Conservation (phyloP, 2,888 invertebrate species). For the Leistus spinibarbis region DNA sequence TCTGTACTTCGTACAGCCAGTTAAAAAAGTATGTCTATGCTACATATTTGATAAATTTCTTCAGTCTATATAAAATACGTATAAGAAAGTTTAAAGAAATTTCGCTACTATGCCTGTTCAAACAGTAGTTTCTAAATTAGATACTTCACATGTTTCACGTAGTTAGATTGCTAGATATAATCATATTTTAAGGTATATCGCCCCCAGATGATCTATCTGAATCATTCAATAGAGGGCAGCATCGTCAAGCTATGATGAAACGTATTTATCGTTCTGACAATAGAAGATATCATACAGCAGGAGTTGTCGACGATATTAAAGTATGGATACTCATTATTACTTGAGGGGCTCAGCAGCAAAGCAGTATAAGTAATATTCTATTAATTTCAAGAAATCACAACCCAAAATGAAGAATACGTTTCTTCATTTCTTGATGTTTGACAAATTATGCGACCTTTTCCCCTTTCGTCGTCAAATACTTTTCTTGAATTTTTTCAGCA, state of each 20-base stretch:
- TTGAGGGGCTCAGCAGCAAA: not conserved
- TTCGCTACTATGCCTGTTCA: not conserved
- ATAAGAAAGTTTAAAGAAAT: no score
- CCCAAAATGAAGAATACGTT: not conserved
- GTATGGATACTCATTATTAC: constrained; percentile 47
- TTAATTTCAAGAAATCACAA: not conserved
- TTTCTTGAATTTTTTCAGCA: not conserved
- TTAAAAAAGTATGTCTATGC: no score
- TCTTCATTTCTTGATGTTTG: not conserved
- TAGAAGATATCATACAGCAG: constrained; percentile 69
- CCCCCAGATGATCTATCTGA: constrained; percentile 53
- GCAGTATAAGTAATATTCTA: not conserved
- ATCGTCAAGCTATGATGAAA: constrained; percentile 58
- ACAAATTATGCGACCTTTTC: not conserved
- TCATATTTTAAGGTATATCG: constrained; percentile 49
- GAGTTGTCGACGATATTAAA: constrained; percentile 68
- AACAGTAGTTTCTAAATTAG: not conserved
- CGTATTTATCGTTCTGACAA: constrained; percentile 58
- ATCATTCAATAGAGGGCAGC: constrained; percentile 55
- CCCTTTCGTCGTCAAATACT: no score
- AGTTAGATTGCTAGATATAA: not conserved
- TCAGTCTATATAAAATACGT: not conserved
- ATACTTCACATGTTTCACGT: not conserved
- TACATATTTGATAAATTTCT: no score
- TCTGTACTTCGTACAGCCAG: no score